Conservation (phyloP, 2,113 vertebrate species). For the Menidia beryllina region DNA sequence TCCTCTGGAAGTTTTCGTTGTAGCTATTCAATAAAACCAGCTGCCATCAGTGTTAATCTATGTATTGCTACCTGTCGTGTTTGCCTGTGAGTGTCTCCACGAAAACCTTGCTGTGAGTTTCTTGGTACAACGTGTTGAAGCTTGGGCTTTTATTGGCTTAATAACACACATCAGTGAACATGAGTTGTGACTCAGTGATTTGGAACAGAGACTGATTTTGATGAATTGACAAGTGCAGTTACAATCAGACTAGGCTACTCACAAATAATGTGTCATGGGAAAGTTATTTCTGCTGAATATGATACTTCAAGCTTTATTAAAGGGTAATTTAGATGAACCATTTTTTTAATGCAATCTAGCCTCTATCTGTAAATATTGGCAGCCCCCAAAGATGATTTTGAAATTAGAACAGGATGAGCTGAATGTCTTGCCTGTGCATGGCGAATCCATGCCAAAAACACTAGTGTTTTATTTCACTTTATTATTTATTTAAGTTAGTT, state of each 20-base stretch:
- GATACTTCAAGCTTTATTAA: too few species aligned
- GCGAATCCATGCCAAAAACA: too few species aligned
- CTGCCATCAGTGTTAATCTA: conserved; percentile 3
- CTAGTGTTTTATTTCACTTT: too few species aligned
- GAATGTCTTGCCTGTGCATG: too few species aligned
- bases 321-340: too few species aligned
- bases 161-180: conserved; percentile 21
- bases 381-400: too few species aligned
- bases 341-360: too few species aligned
- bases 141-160: conserved; percentile 36
- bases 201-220: conserved; percentile 43
- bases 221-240: conserved; percentile 15
- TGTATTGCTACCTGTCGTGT: not conserved
- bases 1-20: not conserved
- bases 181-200: conserved; percentile 42
- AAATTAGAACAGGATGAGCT: too few species aligned
- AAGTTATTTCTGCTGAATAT: too few species aligned
- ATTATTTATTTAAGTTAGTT: too few species aligned
- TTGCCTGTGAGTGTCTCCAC: not conserved
- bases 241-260: not conserved
- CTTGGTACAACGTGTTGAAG: conserved; percentile 41
- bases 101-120: conserved; percentile 9
- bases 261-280: not conserved
- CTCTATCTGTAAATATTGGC: too few species aligned
- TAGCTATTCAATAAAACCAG: conserved; percentile 10